phyloP scores from a whole-genome alignment of 1,140 invertebrate species.

The Magallana gigas region DNA sequence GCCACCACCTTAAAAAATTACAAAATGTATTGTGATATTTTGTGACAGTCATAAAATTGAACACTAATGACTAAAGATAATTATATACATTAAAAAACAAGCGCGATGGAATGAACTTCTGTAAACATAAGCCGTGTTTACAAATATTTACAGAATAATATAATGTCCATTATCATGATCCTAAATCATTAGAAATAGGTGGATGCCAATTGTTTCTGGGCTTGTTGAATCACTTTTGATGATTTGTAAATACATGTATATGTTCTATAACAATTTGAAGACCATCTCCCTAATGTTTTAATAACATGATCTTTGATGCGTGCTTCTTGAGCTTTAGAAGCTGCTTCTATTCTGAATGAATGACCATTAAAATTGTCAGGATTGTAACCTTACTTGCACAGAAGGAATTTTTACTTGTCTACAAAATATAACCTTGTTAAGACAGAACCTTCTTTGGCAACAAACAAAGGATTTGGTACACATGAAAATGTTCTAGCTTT shows the following conservation, averaged over 20 bases:
- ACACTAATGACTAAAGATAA: no score
- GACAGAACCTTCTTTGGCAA: not conserved
- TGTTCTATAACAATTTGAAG: conserved; percentile 38
- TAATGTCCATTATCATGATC: no score
- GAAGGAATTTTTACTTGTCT: not conserved
- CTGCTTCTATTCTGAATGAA: conserved; percentile 45
- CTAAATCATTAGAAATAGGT: no score
- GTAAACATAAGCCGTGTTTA: no score
- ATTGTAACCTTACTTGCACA: conserved; percentile 14
- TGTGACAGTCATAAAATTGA: no score
- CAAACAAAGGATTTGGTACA: not conserved
- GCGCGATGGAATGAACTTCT: no score
- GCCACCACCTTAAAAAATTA: no score
- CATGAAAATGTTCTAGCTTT: not conserved
- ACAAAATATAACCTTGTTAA: not conserved
- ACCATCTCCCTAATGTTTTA: conserved; percentile 48
- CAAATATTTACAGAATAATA: no score
- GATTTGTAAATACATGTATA: not conserved
- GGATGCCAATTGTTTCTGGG: not conserved
- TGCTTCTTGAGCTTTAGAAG: conserved; percentile 14
- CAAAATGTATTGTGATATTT: no score
- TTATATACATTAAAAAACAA: no score
- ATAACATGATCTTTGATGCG: not conserved
- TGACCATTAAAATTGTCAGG: conserved; percentile 39
- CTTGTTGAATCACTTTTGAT: not conserved